Conservation (phyloP, 2,113 vertebrate species). For the Hystrix brachyura region DNA sequence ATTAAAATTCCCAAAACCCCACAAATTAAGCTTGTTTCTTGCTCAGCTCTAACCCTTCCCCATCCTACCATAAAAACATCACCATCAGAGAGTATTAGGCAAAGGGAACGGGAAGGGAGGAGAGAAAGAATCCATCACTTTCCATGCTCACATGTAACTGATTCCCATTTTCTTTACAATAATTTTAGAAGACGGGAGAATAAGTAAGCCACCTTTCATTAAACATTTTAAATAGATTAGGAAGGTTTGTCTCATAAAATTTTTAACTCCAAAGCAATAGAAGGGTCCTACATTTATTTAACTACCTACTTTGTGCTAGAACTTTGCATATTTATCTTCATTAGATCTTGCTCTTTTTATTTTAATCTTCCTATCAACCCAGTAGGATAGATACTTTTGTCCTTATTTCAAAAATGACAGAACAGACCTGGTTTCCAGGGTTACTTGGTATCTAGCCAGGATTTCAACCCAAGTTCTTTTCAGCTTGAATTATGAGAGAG, state of each 20-base stretch:
- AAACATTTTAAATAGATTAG: conserved; percentile 40
- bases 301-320: neutral
- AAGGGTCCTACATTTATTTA: neutral
- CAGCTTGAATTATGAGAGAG: neutral
- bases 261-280: neutral
- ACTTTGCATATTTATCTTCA: neutral
- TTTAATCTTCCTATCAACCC: neutral
- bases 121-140: neutral
- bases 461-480: neutral
- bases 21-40: conserved; percentile 44
- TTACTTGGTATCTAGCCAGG: neutral
- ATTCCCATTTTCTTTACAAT: neutral
- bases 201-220: neutral
- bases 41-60: neutral
- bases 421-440: neutral
- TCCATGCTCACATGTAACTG: neutral
- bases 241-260: neutral
- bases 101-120: neutral
- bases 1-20: conserved; percentile 67
- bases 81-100: neutral
- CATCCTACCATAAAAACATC: neutral
- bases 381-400: neutral
- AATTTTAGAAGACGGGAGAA: neutral
- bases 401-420: neutral
- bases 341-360: neutral